phyloP scores from a whole-genome alignment of 2,888 invertebrate species.

The Lingula anatina region DNA sequence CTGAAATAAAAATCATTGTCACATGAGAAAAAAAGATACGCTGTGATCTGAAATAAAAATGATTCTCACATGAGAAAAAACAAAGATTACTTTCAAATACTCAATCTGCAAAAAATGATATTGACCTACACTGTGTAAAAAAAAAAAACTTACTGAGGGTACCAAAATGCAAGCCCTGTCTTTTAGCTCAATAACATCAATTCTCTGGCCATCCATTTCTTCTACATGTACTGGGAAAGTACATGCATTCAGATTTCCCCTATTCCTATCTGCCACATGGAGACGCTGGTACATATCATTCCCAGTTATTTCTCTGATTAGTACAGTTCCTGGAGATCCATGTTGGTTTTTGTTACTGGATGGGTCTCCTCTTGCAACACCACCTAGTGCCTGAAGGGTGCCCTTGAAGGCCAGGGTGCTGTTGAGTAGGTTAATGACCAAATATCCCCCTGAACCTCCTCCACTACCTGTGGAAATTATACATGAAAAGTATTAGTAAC shows the following conservation, averaged over 20 bases:
- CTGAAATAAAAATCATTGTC: too few species aligned
- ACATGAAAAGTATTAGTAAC: too few species aligned
- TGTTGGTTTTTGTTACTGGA: constrained; percentile 6
- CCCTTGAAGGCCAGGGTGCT: constrained; percentile 20
- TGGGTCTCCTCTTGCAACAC: constrained; percentile 5
- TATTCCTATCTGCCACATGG: constrained; percentile 18
- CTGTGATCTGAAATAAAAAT: too few species aligned
- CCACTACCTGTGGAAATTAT: constrained; percentile 18
- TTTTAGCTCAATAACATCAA: constrained; percentile 14
- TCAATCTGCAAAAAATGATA: too few species aligned
- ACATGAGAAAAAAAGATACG: too few species aligned
- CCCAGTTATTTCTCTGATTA: constrained; percentile 15
- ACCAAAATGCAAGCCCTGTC: constrained; percentile 24
- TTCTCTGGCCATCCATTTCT: constrained; percentile 7
- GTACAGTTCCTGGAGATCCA: constrained; percentile 26
- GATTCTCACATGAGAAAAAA: too few species aligned
- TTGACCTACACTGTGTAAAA: too few species aligned
- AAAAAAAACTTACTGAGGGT: too few species aligned
- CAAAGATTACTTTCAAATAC: too few species aligned
- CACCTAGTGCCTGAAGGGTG: constrained; percentile 19
- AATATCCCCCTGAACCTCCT: constrained; percentile 27
- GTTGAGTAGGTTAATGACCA: constrained; percentile 20
- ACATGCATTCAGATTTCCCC: constrained; percentile 13
- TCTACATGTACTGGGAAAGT: constrained; percentile 11
- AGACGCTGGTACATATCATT: constrained; percentile 11